These are phyloP conservation scores for Drosophila lacertosa DNA, from an alignment of 1,140 invertebrate species.

Conservation along the genomic window DNA sequence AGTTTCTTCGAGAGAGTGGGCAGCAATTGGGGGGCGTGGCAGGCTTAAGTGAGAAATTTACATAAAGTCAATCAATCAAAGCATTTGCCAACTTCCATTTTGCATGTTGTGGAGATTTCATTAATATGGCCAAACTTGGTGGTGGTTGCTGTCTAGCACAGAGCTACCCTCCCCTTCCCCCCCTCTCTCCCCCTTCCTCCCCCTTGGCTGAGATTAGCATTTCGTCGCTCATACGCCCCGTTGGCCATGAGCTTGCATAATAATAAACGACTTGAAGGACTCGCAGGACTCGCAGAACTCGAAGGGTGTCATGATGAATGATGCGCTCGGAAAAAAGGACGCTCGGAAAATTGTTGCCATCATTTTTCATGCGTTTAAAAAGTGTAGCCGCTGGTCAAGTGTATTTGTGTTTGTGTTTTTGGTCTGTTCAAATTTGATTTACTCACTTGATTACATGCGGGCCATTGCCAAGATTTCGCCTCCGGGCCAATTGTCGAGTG, in stretches of 20 bases:
- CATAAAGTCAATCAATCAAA: conserved; percentile 82
- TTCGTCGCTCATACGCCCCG: conserved; percentile 74
- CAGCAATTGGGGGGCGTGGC: no score
- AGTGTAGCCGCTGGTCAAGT: conserved; percentile 45
- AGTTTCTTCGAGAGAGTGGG: conserved; percentile 29
- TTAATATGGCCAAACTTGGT: conserved; percentile 65
- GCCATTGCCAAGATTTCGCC: conserved; percentile 46
- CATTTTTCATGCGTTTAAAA: conserved; percentile 81
- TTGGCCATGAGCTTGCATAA: conserved; percentile 76
- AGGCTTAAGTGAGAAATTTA: conserved; percentile 73
- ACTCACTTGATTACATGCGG: conserved; percentile 76
- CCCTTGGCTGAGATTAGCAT: conserved; percentile 64
- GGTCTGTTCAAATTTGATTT: conserved; percentile 82
- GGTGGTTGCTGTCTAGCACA: conserved; percentile 27
- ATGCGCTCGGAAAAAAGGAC: conserved; percentile 45
- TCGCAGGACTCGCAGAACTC: conserved; percentile 29
- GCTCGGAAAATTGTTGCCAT: conserved; percentile 47
- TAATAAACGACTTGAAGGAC: conserved; percentile 68
- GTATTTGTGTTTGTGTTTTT: no score
- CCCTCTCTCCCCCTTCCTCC: not conserved
- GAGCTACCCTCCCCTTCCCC: not conserved
- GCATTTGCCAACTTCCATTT: conserved; percentile 69
- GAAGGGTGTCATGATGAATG: conserved; percentile 81
- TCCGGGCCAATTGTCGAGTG: conserved; percentile 66
- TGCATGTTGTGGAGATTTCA: conserved; percentile 79